A percentile compares a stretch with the other conserved stretches of the same genome.
Conservation (phyloP, 2,888 invertebrate species). For the Beris chalybata region DNA sequence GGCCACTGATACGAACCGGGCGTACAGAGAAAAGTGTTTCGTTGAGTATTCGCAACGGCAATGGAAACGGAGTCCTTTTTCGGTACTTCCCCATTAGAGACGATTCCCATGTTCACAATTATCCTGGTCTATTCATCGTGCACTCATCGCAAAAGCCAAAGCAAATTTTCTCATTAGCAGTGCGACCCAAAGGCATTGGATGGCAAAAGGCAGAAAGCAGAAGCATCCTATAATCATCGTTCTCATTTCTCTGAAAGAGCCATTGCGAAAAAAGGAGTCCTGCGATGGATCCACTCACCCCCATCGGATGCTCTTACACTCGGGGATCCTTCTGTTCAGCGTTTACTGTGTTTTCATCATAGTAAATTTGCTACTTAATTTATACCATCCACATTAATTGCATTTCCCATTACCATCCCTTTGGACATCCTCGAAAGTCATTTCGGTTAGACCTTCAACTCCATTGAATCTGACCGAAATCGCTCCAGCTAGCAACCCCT, state of each 20-base stretch:
- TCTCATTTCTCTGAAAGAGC: slow-evolving; percentile 10
- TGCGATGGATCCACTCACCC: slow-evolving; percentile 15
- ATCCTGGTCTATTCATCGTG: slow-evolving; percentile 40
- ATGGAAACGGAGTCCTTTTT: slow-evolving; percentile 12
- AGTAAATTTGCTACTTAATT: slow-evolving; percentile 45
- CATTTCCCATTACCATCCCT: slow-evolving; percentile 40
- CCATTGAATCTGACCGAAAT: too few relatives aligned
- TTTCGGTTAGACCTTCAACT: too few relatives aligned
- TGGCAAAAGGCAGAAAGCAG: slow-evolving; percentile 20
- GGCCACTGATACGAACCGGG: neutral
- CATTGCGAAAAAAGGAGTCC: neutral
- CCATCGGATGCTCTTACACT: slow-evolving; percentile 13
- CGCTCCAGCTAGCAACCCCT: too few relatives aligned
- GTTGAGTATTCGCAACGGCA: neutral
- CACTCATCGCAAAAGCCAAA: slow-evolving; percentile 32
- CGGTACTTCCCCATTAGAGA: slow-evolving; percentile 43
- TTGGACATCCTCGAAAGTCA: too few relatives aligned
- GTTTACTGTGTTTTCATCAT: slow-evolving; percentile 42
- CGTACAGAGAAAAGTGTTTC: neutral
- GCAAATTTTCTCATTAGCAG: slow-evolving; percentile 43
- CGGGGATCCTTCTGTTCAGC: slow-evolving; percentile 38
- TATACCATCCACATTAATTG: slow-evolving; percentile 44
- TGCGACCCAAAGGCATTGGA: slow-evolving; percentile 26
- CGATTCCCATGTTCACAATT: slow-evolving; percentile 53
- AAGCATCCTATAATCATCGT: slow-evolving; percentile 31